Percentiles rank a stretch among this genome's conserved stretches.
These are phyloP conservation scores for Lordiphosa andalusiaca DNA, from an alignment of 2,888 invertebrate species.

Conservation along the genomic window DNA sequence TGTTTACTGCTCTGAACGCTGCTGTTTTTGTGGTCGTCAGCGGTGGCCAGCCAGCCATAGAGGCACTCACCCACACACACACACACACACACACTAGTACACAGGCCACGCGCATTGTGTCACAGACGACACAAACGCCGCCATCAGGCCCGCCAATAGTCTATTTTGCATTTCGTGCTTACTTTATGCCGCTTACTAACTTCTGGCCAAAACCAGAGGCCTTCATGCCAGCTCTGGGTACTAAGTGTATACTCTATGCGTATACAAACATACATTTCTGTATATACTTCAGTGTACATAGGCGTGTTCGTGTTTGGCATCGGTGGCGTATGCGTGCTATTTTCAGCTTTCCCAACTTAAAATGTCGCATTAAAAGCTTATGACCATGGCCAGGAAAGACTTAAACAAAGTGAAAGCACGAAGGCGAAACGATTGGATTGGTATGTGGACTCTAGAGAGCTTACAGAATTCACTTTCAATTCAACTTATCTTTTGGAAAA, in stretches of 20 bases:
- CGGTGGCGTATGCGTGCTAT: slow-evolving; percentile 76
- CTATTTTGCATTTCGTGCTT: slow-evolving; percentile 74
- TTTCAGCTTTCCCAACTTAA: slow-evolving; percentile 55
- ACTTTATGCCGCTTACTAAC: slow-evolving; percentile 72
- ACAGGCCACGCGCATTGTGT: slow-evolving; percentile 11
- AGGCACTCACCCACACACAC: slow-evolving; percentile 46
- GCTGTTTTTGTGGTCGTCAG: slow-evolving; percentile 67
- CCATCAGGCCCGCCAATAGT: slow-evolving; percentile 48
- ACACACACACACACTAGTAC: slow-evolving; percentile 10
- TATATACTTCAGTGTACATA: slow-evolving; percentile 11
- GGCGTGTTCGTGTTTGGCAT: slow-evolving; percentile 49
- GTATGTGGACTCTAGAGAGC: slow-evolving; percentile 11
- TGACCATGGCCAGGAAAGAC: slow-evolving; percentile 40
- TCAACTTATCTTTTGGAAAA: too few relatives aligned
- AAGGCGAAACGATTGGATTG: slow-evolving; percentile 24
- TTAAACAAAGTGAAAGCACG: slow-evolving; percentile 37
- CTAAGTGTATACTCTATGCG: slow-evolving; percentile 20
- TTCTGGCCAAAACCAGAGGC: slow-evolving; percentile 42
- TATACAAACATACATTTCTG: slow-evolving; percentile 5
- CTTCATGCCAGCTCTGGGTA: slow-evolving; percentile 1
- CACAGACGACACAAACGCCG: slow-evolving; percentile 25
- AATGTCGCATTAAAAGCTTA: slow-evolving; percentile 59
- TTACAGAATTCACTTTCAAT: too few relatives aligned
- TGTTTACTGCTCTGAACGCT: slow-evolving; percentile 58
- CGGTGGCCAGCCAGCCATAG: slow-evolving; percentile 70